Evolutionary conservation across 2,888 invertebrate species (phyloP).

Genomic region (Machimus rusticus): DNA sequence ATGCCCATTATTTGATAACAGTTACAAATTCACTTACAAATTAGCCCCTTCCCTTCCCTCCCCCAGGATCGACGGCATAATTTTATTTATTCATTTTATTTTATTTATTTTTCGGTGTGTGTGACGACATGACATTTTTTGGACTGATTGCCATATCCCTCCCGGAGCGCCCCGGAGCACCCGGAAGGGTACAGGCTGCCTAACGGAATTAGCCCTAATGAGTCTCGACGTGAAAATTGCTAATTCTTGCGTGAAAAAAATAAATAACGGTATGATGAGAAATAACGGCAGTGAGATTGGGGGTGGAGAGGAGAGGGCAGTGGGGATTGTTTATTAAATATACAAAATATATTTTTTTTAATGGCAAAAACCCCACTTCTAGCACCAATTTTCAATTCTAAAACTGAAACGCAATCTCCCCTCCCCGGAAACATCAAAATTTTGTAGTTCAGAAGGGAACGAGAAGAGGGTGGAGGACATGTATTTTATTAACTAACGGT

Average conservation of each 20-base stretch:
- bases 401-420: not conserved
- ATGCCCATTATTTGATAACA: not conserved
- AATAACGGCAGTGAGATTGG: not conserved
- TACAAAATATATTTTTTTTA: not conserved
- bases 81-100: not conserved
- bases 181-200: not conserved
- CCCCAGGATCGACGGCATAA: not conserved
- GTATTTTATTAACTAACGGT: not conserved
- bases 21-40: not conserved
- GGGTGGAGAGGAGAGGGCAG: not conserved
- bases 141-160: not conserved
- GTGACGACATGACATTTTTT: not conserved
- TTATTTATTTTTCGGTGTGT: not conserved
- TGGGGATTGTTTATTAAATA: not conserved
- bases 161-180: not conserved
- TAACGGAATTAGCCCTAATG: not conserved
- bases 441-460: not conserved
- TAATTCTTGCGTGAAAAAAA: not conserved
- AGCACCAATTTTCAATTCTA: not conserved
- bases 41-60: not conserved
- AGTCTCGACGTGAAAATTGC: not conserved
- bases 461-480: not conserved
- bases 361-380: not conserved
- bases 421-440: not conserved
- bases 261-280: not conserved